Base-by-base conservation (phyloP, 2,888 invertebrate species). In the Poecilus cupreus region DNA sequence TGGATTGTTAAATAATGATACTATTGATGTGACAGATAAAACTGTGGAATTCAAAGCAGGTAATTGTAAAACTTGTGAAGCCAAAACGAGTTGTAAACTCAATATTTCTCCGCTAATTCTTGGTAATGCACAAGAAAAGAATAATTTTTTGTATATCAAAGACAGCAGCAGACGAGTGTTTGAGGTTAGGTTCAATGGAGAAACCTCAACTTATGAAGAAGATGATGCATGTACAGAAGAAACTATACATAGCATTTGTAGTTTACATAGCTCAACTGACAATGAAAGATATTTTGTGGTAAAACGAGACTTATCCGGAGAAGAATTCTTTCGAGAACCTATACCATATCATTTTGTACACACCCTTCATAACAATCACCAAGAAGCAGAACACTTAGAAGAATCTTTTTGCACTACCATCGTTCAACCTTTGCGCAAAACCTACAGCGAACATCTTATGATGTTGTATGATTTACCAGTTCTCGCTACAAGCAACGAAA, bases 361-460 rank as follows among this genome's bases (percentile, higher is more conserved):
- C 20, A 72, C 72, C n/a, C 51, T 80, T n/a, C 37, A 72, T 49
- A 20, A 32, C 16, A 20, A 68, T 24, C 8, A 37, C 10, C 11
- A 72, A 6, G 11, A 39, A 10, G 16, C 32, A 46, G 18, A 46
- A 5, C 10, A 11, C 6, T 4, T 49, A 11, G 39, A 37, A 37
- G 77, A 60, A n/a, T 5, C n/a, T 5, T 46, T 20, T 16, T 57
- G 39, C 16, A 70, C 54, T n/a, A 80, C 32, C 20, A 10, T 72
- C 2, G 39, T 54, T 4, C 49, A 72, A 54, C 39, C 49, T 18
- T 22, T 80, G 10, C 39, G 39, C 3, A 70, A 51, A 22, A 80
- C 20, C 18, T 80, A 70, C 43, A 72, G 46, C 10, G 80, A 80
- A 54, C 26, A 80, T 54, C 39, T 80, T 13, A 80, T 80, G 80